A percentile compares a stretch with the other conserved stretches of the same genome.
Conservation (phyloP, 2,113 vertebrate species). For the Telmatochromis sp. region DNA sequence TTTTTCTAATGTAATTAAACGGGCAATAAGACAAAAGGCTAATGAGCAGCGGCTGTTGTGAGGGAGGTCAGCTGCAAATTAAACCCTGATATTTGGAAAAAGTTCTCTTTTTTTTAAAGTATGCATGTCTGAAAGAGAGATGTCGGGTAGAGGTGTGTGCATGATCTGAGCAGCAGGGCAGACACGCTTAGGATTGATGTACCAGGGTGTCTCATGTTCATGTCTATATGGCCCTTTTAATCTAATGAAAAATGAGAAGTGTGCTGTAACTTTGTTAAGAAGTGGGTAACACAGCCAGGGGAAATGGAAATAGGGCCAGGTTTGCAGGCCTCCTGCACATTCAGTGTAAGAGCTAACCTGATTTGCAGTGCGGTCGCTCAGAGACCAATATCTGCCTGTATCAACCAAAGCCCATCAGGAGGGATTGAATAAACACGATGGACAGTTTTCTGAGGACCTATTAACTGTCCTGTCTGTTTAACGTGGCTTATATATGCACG, state of each 20-base stretch:
- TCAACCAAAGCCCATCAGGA: constrained; percentile 50
- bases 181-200: constrained; percentile 51
- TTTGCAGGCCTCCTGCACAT: constrained; percentile 54
- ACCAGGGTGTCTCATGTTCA: constrained; percentile 46
- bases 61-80: not conserved
- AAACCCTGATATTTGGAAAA: not conserved
- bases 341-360: constrained; percentile 57
- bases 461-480: constrained; percentile 35
- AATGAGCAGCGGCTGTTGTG: constrained; percentile 19
- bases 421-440: constrained; percentile 62
- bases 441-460: constrained; percentile 32
- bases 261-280: constrained; percentile 64
- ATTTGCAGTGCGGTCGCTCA: constrained; percentile 48
- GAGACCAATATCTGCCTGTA: constrained; percentile 59
- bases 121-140: not conserved
- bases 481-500: not conserved
- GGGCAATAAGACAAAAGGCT: constrained; percentile 3
- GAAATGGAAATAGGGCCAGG: constrained; percentile 56
- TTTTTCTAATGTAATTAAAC: constrained; percentile 40
- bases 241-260: constrained; percentile 69
- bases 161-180: not conserved
- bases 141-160: not conserved
- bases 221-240: constrained; percentile 66
- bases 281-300: constrained; percentile 61
- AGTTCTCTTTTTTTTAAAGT: not conserved